Conservation (phyloP, 1,140 invertebrate species). For the Atta texana region DNA sequence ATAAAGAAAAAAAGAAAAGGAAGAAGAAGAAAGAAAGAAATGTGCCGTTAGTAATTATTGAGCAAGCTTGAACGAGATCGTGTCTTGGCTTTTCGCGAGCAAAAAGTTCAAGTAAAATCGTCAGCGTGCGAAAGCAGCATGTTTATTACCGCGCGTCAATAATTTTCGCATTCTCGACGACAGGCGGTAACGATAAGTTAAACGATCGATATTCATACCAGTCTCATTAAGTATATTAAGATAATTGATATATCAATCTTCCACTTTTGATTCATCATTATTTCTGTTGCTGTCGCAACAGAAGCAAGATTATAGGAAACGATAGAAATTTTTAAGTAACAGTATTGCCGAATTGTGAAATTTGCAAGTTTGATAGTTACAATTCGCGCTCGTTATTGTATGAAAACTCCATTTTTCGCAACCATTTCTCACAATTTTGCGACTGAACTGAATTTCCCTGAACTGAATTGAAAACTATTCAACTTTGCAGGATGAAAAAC, state of each 20-base stretch:
- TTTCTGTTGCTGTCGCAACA: neutral
- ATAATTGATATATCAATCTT: conserved; percentile 30
- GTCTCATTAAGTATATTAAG: neutral
- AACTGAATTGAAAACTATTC: too few relatives aligned
- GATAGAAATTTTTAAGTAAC: neutral
- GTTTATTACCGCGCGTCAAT: conserved; percentile 28
- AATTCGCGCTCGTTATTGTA: neutral
- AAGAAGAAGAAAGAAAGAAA: neutral
- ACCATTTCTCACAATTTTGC: neutral
- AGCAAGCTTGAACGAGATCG: conserved; percentile 44
- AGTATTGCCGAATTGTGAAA: neutral
- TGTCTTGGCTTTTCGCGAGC: neutral
- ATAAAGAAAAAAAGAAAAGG: too few relatives aligned
- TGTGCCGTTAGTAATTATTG: neutral
- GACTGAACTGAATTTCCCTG: neutral
- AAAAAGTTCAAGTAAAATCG: conserved; percentile 37
- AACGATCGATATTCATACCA: too few relatives aligned
- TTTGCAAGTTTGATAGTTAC: neutral
- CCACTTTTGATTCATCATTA: neutral
- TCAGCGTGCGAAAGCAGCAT: neutral
- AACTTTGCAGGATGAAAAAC: too few relatives aligned
- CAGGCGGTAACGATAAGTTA: neutral
- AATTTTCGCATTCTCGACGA: conserved; percentile 20
- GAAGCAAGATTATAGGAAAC: neutral
- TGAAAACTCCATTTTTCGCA: neutral